These are phyloP conservation scores for Epinotia bilunana DNA, from an alignment of 2,888 invertebrate genomes.

Conservation along the genomic window DNA sequence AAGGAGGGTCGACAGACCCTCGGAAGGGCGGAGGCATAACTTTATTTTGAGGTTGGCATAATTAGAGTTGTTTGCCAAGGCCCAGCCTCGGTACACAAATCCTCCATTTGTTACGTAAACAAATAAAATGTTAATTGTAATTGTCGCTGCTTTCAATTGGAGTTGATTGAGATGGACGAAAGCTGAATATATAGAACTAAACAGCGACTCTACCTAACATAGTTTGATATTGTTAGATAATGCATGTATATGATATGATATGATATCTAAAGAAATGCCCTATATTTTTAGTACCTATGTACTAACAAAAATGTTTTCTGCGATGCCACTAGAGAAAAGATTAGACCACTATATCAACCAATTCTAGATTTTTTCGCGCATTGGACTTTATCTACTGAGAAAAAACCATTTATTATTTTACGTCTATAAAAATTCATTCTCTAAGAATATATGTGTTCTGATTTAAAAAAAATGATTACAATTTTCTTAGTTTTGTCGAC, in stretches of 20 bases:
- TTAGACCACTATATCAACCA: too few relatives aligned
- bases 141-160: constrained; percentile 17
- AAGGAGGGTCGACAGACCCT: constrained; percentile 65
- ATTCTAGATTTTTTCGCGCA: neutral
- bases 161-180: constrained; percentile 21
- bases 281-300: too few relatives aligned
- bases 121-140: constrained; percentile 46
- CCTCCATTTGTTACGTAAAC: constrained; percentile 58
- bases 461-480: neutral
- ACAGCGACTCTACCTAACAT: neutral
- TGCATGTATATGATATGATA: neutral
- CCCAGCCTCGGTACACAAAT: constrained; percentile 64
- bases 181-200: neutral
- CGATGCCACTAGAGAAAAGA: neutral
- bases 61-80: constrained; percentile 70
- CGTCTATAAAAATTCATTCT: too few relatives aligned
- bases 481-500: too few relatives aligned
- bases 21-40: constrained; percentile 73
- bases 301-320: too few relatives aligned
- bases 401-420: too few relatives aligned
- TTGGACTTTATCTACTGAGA: too few relatives aligned
- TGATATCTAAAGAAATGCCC: too few relatives aligned
- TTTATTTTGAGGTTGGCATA: constrained; percentile 82
- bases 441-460: too few relatives aligned
- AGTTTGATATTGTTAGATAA: neutral